Evolutionary conservation across 2,113 vertebrate genomes (phyloP).

Genomic region (Symphodus melops): DNA sequence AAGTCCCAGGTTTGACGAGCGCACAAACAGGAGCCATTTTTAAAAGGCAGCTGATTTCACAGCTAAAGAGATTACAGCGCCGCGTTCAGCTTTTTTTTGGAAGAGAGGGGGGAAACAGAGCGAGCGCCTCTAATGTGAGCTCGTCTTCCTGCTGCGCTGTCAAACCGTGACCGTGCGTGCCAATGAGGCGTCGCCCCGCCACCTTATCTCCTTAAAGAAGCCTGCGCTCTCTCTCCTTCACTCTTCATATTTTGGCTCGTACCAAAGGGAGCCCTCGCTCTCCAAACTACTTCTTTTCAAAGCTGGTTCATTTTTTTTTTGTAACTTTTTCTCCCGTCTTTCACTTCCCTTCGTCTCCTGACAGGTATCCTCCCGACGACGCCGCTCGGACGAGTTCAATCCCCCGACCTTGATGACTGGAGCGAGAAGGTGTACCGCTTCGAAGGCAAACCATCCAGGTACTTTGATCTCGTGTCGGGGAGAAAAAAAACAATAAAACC

Average conservation of each 20-base stretch:
- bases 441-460: constrained; percentile 88
- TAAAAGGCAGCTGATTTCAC: constrained; percentile 76
- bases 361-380: constrained; percentile 86
- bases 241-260: constrained; percentile 48
- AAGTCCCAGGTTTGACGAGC: constrained; percentile 70
- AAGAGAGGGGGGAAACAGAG: constrained; percentile 15
- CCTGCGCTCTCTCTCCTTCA: constrained; percentile 27
- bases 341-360: constrained; percentile 10
- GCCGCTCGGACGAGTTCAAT: constrained; percentile 85
- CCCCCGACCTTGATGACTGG: constrained; percentile 91
- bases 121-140: constrained; percentile 53
- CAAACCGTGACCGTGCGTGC: constrained; percentile 58
- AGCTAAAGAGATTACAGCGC: constrained; percentile 78
- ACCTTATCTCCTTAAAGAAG: constrained; percentile 65
- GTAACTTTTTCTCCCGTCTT: constrained; percentile 18
- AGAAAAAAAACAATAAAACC: constrained; percentile 1
- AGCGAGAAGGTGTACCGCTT: constrained; percentile 88
- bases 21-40: constrained; percentile 69
- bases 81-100: constrained; percentile 40
- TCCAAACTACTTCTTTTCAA: constrained; percentile 42
- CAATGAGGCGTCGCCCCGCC: constrained; percentile 49
- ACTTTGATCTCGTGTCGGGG: constrained; percentile 57
- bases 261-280: constrained; percentile 5
- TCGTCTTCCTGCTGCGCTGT: constrained; percentile 52
- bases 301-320: constrained; percentile 35